Evolutionary conservation across 1,140 invertebrate species (phyloP).

Genomic region (Propsilocerus akamusi): DNA sequence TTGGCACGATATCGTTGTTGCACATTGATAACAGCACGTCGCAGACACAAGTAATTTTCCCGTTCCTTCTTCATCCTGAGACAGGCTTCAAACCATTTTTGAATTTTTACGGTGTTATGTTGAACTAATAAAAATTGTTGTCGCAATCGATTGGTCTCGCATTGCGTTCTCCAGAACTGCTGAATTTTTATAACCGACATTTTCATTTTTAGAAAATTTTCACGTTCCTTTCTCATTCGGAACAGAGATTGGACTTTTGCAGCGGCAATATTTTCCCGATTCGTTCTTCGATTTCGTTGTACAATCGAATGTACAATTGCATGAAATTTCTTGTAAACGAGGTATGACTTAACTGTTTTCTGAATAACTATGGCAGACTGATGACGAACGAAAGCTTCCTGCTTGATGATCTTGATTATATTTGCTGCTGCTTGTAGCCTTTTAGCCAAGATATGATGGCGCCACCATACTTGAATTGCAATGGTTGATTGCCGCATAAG

Average conservation of each 20-base stretch:
- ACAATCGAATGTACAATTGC: neutral
- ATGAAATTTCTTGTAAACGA: conserved; percentile 8
- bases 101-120: conserved; percentile 10
- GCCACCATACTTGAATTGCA: conserved; percentile 8
- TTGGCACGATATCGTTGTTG: conserved; percentile 13
- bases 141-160: neutral
- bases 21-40: conserved; percentile 12
- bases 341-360: conserved; percentile 12
- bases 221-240: conserved; percentile 6
- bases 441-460: neutral
- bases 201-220: conserved; percentile 9
- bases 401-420: neutral
- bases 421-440: conserved; percentile 1
- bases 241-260: neutral
- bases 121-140: conserved; percentile 8
- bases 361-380: conserved; percentile 12
- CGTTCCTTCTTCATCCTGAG: conserved; percentile 11
- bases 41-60: conserved; percentile 13
- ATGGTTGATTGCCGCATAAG: conserved; percentile 8
- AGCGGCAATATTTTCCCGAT: neutral
- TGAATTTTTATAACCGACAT: conserved; percentile 13
- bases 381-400: neutral
- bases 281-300: neutral
- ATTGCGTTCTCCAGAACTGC: conserved; percentile 10
- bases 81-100: conserved; percentile 15